Conservation (phyloP, 2,797 vertebrate genomes). For the Parauchenoglanis punctatus region DNA sequence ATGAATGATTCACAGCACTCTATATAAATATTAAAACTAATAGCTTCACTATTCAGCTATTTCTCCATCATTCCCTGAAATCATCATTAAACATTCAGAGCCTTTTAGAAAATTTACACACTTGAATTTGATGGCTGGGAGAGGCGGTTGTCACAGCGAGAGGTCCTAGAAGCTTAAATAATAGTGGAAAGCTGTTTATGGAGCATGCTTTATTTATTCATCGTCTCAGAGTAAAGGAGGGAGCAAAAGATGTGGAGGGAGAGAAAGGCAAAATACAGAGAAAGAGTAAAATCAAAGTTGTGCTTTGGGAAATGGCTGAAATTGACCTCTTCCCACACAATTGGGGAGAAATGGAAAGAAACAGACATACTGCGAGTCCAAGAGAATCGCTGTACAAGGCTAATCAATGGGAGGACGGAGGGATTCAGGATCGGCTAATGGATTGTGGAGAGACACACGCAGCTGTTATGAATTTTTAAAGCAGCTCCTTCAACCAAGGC, state of each 20-base stretch:
- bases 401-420: constrained; percentile 91
- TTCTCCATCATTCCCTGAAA: constrained; percentile 98
- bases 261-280: constrained; percentile 51
- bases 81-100: constrained; percentile 99
- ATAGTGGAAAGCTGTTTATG: constrained; percentile 99
- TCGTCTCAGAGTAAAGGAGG: constrained; percentile 84
- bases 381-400: constrained; percentile 87
- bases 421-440: constrained; percentile 92
- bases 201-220: constrained; percentile 99
- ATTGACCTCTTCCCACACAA: constrained; percentile 90
- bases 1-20: constrained; percentile 99
- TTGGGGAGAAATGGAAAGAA: constrained; percentile 68
- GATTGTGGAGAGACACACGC: constrained; percentile 94
- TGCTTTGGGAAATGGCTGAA: constrained; percentile 82
- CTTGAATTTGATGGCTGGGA: constrained; percentile 95
- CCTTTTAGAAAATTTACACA: constrained; percentile 99
- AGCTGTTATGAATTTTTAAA: constrained; percentile 98
- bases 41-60: constrained; percentile 98
- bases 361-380: constrained; percentile 58
- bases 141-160: constrained; percentile 85
- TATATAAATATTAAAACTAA: constrained; percentile 99
- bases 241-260: constrained; percentile 46
- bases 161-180: constrained; percentile 91
- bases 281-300: constrained; percentile 83
- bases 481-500: constrained; percentile 85